These are phyloP conservation scores for Hassar affinis DNA, from an alignment of 2,113 vertebrate species.

Conservation along the genomic window DNA sequence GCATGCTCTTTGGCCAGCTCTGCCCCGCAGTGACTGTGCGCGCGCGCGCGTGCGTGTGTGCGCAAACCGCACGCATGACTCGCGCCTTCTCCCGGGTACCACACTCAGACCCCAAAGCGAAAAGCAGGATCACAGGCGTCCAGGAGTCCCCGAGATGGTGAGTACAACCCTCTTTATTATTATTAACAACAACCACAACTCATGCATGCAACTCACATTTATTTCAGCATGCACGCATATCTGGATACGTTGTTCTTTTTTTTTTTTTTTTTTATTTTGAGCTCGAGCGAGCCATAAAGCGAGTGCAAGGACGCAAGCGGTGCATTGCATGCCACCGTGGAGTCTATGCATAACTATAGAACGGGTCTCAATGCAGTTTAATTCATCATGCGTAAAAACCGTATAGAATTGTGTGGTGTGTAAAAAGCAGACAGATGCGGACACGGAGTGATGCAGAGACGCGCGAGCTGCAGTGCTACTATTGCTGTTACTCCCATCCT, in stretches of 20 bases:
- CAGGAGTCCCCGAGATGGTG: slow-evolving; percentile 9
- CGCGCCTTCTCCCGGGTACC: slow-evolving; percentile 11
- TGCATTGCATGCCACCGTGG: neutral
- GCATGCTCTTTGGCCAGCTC: neutral
- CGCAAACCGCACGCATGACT: slow-evolving; percentile 9
- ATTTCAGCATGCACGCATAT: neutral
- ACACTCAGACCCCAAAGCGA: slow-evolving; percentile 28
- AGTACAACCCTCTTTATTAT: neutral
- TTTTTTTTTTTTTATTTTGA: no score
- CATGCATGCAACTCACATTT: neutral
- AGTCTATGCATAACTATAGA: neutral
- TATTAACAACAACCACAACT: neutral
- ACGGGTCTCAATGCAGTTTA: neutral
- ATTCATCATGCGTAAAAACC: neutral
- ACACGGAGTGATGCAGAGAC: neutral
- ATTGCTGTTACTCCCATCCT: neutral
- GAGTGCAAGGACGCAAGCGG: slow-evolving; percentile 20
- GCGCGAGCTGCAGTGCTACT: slow-evolving; percentile 13
- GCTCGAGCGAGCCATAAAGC: neutral
- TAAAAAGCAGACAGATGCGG: neutral
- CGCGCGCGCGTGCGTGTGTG: neutral
- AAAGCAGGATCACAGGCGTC: neutral
- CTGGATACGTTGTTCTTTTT: no score
- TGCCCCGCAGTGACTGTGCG: slow-evolving; percentile 15
- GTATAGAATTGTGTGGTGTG: neutral